Percentiles rank a stretch among this genome's conserved stretches.
These are phyloP conservation scores for Lepidonotus clava DNA, from an alignment of 2,888 invertebrate genomes.

Conservation along the genomic window DNA sequence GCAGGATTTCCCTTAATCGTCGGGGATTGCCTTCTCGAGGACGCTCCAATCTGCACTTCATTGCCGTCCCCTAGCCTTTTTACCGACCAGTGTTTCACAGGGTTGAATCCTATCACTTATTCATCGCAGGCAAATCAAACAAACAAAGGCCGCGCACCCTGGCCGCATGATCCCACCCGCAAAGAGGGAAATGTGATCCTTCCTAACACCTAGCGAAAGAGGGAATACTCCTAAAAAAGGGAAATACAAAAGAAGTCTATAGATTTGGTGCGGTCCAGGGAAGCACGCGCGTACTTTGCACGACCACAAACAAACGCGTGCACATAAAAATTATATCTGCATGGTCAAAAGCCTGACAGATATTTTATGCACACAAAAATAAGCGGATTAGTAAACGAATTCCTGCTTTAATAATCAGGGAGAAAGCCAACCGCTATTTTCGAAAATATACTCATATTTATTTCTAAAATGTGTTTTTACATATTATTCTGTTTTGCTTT, in stretches of 20 bases:
- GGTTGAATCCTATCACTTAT: not conserved
- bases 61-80: not conserved
- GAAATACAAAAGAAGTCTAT: not conserved
- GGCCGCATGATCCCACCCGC: not conserved
- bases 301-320: too few species aligned
- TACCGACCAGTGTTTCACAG: not conserved
- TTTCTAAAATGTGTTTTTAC: too few species aligned
- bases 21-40: not conserved
- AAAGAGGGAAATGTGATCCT: constrained; percentile 48
- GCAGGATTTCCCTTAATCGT: constrained; percentile 18
- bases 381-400: too few species aligned
- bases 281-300: too few species aligned
- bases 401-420: too few species aligned
- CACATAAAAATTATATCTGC: too few species aligned
- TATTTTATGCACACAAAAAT: too few species aligned
- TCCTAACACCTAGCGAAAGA: constrained; percentile 1
- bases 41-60: not conserved
- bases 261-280: not conserved
- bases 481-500: too few species aligned
- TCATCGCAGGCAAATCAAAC: constrained; percentile 42
- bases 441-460: too few species aligned
- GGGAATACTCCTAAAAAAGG: not conserved
- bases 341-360: too few species aligned
- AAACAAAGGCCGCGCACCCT: constrained; percentile 22
- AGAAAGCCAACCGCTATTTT: too few species aligned